Base-by-base conservation (phyloP, 2,797 vertebrate species). In the Staurois parvus region DNA sequence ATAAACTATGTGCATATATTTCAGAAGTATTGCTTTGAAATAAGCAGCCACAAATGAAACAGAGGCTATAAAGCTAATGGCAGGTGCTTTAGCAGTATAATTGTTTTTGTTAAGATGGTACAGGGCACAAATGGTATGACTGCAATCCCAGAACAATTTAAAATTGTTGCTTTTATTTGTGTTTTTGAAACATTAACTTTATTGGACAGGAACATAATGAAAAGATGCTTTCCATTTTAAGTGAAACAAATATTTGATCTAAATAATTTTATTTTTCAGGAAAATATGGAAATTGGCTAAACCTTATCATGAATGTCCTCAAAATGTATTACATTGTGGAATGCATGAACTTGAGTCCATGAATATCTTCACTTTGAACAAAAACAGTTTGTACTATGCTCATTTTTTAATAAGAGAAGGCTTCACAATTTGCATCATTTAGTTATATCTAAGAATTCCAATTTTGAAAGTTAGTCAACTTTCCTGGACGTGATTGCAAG, bases 151-250 rank as follows among this genome's bases (percentile, higher is more conserved):
- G 30, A 62, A 37, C 75, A 62, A 32, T 62, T 62, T 29, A 62
- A 59, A 76, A 62, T 52, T n/a, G 52, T 42, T 67, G n/a, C 29
- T 45, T 66, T 28, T 42, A 66, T 67, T 28, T 78, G 62, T 40
- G 76, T 64, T 45, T 67, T 45, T 67, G 13, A 66, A 40, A 67
- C 62, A 78, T 78, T 66, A 64, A 37, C 62, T 78, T 67, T 66
- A 66, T 45, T 26, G 26, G 76, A 42, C 15, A 29, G 3, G 0
- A 4, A 78, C 37, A 67, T 40, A 42, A 67, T 67, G 37, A 17
- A 28, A 59, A 76, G 40, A 64, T 64, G 62, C 28, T 64, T 64
- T 64, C 56, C 30, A 64, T 77, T 64, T 59, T 59, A 77, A 4
- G 17, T 40, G 62, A 64, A 34, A 15, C 21, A 26, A 76, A 9